phyloP scores from a whole-genome alignment of 2,797 vertebrate species.

The Cirrhinus mrigala region DNA sequence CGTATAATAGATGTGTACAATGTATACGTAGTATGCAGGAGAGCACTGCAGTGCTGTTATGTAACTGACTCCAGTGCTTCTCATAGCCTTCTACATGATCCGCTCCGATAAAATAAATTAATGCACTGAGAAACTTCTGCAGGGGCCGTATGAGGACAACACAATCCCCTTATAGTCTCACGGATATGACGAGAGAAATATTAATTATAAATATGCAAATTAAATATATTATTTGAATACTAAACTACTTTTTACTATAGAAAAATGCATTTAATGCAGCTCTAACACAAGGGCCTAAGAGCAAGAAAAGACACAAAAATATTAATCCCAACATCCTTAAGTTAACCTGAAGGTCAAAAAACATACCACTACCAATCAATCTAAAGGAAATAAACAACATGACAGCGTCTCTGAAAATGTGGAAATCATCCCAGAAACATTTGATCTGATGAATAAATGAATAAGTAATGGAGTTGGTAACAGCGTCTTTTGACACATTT shows the following conservation, averaged over 20 bases:
- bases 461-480: slow-evolving; percentile 16
- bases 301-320: neutral
- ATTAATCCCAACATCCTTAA: neutral
- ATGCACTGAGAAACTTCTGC: neutral
- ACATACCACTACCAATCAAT: neutral
- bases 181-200: neutral
- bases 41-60: slow-evolving; percentile 24
- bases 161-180: neutral
- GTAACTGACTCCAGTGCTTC: slow-evolving; percentile 11
- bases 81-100: slow-evolving; percentile 10
- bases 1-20: neutral
- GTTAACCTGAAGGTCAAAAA: neutral
- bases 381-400: neutral
- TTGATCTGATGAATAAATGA: slow-evolving; percentile 44
- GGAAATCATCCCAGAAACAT: neutral
- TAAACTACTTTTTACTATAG: neutral
- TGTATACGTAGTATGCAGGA: neutral
- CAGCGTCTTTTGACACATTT: neutral
- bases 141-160: neutral
- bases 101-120: neutral
- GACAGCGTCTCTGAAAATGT: neutral
- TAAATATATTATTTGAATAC: neutral
- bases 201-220: neutral
- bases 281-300: neutral
- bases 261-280: neutral